Conservation (phyloP, 2,113 vertebrate species). For the Paraplagusia blochii region DNA sequence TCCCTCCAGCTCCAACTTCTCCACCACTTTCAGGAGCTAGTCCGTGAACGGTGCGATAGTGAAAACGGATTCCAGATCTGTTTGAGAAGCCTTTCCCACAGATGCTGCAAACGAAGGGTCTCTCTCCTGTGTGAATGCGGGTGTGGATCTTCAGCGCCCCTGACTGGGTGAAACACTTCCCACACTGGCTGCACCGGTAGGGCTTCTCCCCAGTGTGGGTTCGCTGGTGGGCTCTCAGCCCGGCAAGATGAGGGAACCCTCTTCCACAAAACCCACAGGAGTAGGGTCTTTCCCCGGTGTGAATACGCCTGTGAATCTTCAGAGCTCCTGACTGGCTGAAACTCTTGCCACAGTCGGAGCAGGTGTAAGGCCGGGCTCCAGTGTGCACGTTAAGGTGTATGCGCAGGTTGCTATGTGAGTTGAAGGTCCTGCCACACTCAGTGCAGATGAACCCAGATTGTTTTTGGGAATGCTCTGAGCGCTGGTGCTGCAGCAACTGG, state of each 20-base stretch:
- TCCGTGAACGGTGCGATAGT: slow-evolving; percentile 75
- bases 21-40: slow-evolving; percentile 50
- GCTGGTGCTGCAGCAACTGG: slow-evolving; percentile 79
- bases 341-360: slow-evolving; percentile 78
- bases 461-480: slow-evolving; percentile 69
- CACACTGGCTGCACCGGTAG: slow-evolving; percentile 79
- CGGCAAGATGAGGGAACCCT: slow-evolving; percentile 78
- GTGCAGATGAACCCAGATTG: slow-evolving; percentile 72
- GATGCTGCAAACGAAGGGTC: slow-evolving; percentile 74
- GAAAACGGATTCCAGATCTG: slow-evolving; percentile 77
- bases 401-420: slow-evolving; percentile 81
- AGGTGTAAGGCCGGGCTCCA: slow-evolving; percentile 78
- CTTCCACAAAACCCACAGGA: slow-evolving; percentile 71
- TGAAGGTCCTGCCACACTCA: slow-evolving; percentile 77
- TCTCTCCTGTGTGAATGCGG: slow-evolving; percentile 75
- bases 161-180: slow-evolving; percentile 82
- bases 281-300: slow-evolving; percentile 72
- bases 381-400: slow-evolving; percentile 81
- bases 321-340: slow-evolving; percentile 82
- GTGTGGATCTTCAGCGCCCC: slow-evolving; percentile 78
- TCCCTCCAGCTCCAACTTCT: neutral
- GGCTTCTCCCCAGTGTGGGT: slow-evolving; percentile 81
- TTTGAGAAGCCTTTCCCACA: slow-evolving; percentile 80
- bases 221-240: slow-evolving; percentile 76
- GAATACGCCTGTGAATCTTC: slow-evolving; percentile 79